A percentile compares a stretch with the other conserved stretches of the same genome.
These are phyloP conservation scores for Sepiola atlantica DNA, from an alignment of 2,888 invertebrate species.

Conservation along the genomic window DNA sequence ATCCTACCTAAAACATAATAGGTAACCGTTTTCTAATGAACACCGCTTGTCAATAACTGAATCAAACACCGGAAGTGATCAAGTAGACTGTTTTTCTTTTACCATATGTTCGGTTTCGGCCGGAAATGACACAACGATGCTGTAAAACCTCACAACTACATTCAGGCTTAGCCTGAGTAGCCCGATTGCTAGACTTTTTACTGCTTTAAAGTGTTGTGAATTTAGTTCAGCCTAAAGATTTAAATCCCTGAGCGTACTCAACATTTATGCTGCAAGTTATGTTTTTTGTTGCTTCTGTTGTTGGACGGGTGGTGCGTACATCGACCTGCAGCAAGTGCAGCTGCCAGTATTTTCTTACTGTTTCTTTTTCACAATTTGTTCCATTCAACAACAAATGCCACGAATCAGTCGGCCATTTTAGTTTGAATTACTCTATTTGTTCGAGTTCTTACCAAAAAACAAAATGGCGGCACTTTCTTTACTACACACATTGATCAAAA, in stretches of 20 bases:
- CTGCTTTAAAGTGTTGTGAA: too few species aligned
- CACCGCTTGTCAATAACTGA: too few species aligned
- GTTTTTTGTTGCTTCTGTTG: not conserved
- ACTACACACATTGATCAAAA: not conserved
- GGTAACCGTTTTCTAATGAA: too few species aligned
- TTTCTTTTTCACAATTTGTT: not conserved
- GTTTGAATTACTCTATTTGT: not conserved
- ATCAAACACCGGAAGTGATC: too few species aligned
- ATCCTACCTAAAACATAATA: too few species aligned
- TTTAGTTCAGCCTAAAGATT: too few species aligned
- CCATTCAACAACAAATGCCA: not conserved
- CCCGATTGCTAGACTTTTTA: too few species aligned
- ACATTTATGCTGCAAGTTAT: not conserved
- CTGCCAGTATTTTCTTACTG: not conserved
- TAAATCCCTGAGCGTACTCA: not conserved
- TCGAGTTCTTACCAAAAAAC: not conserved
- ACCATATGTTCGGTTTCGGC: too few species aligned
- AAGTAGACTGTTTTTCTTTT: too few species aligned
- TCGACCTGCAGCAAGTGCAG: not conserved
- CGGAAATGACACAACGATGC: too few species aligned
- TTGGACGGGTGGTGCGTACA: not conserved
- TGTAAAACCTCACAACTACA: too few species aligned
- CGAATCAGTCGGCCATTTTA: not conserved
- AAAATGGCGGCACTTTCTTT: not conserved
- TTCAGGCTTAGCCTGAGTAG: too few species aligned